Evolutionary conservation across 2,888 invertebrate genomes (phyloP), one percentile per base, ranked within the genome.

Genomic region (Acrobasis repandana): DNA sequence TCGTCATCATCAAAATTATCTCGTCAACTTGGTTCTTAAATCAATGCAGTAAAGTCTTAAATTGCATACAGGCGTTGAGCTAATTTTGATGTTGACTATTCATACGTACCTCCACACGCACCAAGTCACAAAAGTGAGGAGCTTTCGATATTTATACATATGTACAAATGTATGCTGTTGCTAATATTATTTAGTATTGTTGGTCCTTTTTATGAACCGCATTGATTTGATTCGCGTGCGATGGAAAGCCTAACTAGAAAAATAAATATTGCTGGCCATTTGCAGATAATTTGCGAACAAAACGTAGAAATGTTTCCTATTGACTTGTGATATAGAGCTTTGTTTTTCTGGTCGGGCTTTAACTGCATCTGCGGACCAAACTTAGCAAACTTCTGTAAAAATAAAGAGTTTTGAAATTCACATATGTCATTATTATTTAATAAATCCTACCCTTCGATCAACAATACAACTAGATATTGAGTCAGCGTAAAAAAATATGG

Each of bases 321-420:
- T 20, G 38, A 38, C 18, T 54, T 54, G 43, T 54, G 54, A 54
- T 54, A 14, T 54, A 20, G 16, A 54, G 18, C 14, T 11, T 54
- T 54, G 52, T 9, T 52, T 34, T 52, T 34, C 34, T 16, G 38
- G 54, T 38, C 54, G 54, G 36, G 52, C 36, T 36, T 36, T 34
- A 36, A 36, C 36, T 36, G 34, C 34, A 18, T 8, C 38, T 18
- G 54, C 38, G 54, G 54, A 38, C 54, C 54, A 54, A 54, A 38
- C 16, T 36, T 50, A 33, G 50, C 14, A 28, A n/a, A n/a, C n/a
- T 50, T 50, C 16, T 34, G 11, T 34, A 11, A 52, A 34, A 51
- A 49, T 15, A 49, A 14, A 28, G 28, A 28, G 10, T 38, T 38
- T 38, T 38, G 14, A 10, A 38, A 11, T 11, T 38, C 14, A 38